phyloP scores from a whole-genome alignment of 2,888 invertebrate genomes.

The Heliothis peltigera region DNA sequence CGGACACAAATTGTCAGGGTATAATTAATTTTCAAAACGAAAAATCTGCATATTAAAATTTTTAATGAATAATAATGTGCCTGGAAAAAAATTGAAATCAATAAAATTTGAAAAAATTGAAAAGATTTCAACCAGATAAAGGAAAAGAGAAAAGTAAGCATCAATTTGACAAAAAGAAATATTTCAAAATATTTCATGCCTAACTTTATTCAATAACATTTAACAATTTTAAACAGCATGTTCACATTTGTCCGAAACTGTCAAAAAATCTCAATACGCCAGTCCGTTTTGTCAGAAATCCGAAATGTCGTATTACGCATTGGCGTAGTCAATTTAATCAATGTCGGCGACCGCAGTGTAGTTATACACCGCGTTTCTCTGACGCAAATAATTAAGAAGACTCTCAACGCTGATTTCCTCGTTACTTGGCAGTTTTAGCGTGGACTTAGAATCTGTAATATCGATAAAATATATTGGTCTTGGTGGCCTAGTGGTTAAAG shows the following conservation, averaged over 20 bases:
- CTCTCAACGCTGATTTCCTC: conserved; percentile 79
- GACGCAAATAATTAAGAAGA: conserved; percentile 73
- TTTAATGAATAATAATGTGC: neutral
- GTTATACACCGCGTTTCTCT: conserved; percentile 69
- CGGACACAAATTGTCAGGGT: neutral
- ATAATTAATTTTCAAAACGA: neutral
- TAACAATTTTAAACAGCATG: neutral
- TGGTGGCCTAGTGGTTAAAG: too few relatives aligned
- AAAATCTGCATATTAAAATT: neutral
- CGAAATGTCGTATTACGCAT: conserved; percentile 37
- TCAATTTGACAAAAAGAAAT: neutral
- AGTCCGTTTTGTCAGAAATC: conserved; percentile 18
- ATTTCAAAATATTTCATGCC: neutral
- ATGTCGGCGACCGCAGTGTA: conserved; percentile 71
- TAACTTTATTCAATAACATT: neutral
- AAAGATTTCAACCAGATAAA: too few relatives aligned
- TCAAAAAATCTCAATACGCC: conserved; percentile 30
- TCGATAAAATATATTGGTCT: neutral
- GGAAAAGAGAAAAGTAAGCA: too few relatives aligned
- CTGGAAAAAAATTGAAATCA: too few relatives aligned
- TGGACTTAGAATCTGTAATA: conserved; percentile 73
- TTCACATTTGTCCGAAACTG: neutral
- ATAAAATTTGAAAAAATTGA: too few relatives aligned
- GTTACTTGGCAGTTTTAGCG: conserved; percentile 69
- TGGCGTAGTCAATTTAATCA: conserved; percentile 62